Evolutionary conservation across 1,140 invertebrate genomes (phyloP), one percentile per base, ranked within the genome.

Genomic region (Chlorops oryzae): DNA sequence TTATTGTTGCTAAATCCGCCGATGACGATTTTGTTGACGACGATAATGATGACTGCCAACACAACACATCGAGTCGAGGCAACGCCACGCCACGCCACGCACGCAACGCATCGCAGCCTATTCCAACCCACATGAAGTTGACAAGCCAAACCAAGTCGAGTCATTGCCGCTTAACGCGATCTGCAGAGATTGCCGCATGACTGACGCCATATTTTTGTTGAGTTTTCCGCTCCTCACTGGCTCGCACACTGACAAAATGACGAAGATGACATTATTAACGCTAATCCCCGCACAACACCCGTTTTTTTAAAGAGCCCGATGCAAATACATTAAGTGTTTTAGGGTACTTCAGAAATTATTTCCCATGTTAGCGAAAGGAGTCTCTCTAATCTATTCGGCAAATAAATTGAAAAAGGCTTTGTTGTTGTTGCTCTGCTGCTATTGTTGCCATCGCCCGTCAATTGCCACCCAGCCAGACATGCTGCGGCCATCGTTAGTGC

Each of bases 101-200:
- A n/a, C n/a, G n/a, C n/a, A n/a, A n/a, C n/a, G n/a, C n/a, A n/a
- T n/a, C n/a, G n/a, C n/a, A n/a, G n/a, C n/a, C n/a, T n/a, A n/a
- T 1, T 22, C 22, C 22, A 45, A 25, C 50, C 43, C 42, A 52
- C 43, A 48, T 35, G 40, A 53, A 53, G 50, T 45, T 52, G 50
- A 52, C 50, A 52, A 52, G 46, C 51, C 41, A 53, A 53, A 44
- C 51, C 51, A 15, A 53, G 46, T 49, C 47, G 40, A 28, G 28
- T 42, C 27, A 34, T 35, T 52, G 38, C 34, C 51, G 46, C 51
- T 49, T 53, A 49, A 53, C 46, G 41, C 46, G 40, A 44, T 53
- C 41, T 48, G 42, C 43, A n/a, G n/a, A n/a, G n/a, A n/a, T n/a
- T n/a, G 40, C 45, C 41, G 21, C 43, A 38, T 53, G 51, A 49